These are phyloP conservation scores for Phalacrocorax brasilianus DNA, from an alignment of 2,113 vertebrate genomes.

Conservation along the genomic window DNA sequence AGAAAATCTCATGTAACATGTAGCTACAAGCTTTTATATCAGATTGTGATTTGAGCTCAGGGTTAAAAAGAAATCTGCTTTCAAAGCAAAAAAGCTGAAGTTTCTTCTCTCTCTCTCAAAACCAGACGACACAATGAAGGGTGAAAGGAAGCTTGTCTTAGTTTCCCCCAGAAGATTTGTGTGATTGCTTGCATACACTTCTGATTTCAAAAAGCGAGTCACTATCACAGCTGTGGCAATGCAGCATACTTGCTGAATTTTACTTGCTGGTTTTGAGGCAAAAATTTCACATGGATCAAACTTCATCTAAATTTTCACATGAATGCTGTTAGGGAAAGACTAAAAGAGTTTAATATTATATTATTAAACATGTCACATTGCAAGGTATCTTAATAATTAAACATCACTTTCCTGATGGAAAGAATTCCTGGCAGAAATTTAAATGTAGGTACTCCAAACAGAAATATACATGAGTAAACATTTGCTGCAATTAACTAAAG, in stretches of 20 bases:
- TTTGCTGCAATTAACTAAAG: conserved; percentile 39
- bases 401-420: neutral
- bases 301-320: neutral
- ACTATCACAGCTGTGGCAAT: neutral
- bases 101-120: neutral
- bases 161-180: neutral
- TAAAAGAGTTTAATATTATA: neutral
- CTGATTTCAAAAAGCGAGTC: neutral
- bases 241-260: neutral
- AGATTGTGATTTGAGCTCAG: neutral
- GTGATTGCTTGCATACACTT: neutral
- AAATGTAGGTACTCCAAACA: conserved; percentile 33
- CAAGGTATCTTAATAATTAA: conserved; percentile 52
- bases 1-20: neutral
- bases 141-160: neutral
- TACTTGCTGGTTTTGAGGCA: neutral
- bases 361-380: conserved; percentile 52
- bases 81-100: neutral
- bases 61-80: neutral
- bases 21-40: neutral
- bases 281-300: neutral
- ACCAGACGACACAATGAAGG: neutral
- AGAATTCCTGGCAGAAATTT: conserved; percentile 32
- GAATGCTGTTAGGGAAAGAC: neutral
- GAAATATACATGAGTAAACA: conserved; percentile 49